Conservation (phyloP, 2,888 invertebrate genomes). For the Dolomedes plantarius region DNA sequence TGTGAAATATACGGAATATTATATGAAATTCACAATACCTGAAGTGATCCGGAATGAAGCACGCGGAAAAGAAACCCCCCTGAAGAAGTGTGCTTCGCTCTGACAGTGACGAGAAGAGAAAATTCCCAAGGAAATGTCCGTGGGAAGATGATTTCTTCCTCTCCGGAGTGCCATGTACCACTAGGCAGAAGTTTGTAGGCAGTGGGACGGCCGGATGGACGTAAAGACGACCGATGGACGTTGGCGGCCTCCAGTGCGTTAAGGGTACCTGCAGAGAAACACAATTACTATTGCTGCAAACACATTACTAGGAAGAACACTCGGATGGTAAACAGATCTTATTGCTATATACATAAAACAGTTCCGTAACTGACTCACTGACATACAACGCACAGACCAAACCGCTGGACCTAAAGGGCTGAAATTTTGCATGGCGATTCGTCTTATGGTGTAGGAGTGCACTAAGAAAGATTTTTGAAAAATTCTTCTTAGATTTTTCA, state of each 20-base stretch:
- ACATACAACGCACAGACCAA: no score
- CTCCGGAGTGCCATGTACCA: conserved; percentile 46
- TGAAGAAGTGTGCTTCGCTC: conserved; percentile 32
- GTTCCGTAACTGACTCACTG: no score
- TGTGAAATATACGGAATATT: no score
- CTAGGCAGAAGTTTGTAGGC: conserved; percentile 56
- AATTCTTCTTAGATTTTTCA: no score
- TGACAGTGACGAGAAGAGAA: conserved; percentile 51
- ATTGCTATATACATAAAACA: no score
- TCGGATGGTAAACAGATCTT: no score
- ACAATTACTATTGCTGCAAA: no score
- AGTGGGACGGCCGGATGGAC: conserved; percentile 45
- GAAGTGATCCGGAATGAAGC: conserved; percentile 52
- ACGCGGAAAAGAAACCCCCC: conserved; percentile 55
- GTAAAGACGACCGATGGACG: conserved; percentile 44
- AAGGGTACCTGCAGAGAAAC: conserved; percentile 31
- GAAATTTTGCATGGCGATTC: no score
- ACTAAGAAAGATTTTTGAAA: no score
- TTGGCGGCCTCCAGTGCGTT: conserved; percentile 56
- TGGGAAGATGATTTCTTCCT: conserved; percentile 53
- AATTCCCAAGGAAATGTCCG: conserved; percentile 69
- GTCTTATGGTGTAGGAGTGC: no score
- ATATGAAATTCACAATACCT: conserved; percentile 24
- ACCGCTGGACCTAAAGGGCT: no score
- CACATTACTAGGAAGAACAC: no score